Conservation (phyloP, 2,888 invertebrate genomes). For the Bugulina stolonifera region DNA sequence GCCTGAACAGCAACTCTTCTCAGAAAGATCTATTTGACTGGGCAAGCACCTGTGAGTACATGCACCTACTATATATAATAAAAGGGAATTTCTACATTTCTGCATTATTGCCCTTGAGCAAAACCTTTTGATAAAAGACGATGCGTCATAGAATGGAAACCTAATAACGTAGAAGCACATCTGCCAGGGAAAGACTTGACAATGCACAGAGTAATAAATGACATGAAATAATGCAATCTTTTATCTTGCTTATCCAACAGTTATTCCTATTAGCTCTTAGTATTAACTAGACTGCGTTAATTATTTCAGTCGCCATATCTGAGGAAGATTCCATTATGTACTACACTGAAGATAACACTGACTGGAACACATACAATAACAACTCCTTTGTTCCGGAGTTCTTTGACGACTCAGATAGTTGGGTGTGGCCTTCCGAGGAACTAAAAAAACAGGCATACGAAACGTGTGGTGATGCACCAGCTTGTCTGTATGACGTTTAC, state of each 20-base stretch:
- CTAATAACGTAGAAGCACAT: too few relatives aligned
- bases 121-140: too few relatives aligned
- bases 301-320: neutral
- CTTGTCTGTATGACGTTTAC: slow-evolving; percentile 16
- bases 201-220: too few relatives aligned
- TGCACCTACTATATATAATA: too few relatives aligned
- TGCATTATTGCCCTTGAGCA: too few relatives aligned
- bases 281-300: neutral
- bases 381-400: slow-evolving; percentile 21
- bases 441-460: neutral
- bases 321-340: slow-evolving; percentile 21
- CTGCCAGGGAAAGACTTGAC: too few relatives aligned
- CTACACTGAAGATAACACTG: slow-evolving; percentile 9
- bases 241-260: too few relatives aligned
- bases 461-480: neutral
- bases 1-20: neutral
- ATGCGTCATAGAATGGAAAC: too few relatives aligned
- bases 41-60: slow-evolving; percentile 20
- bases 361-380: slow-evolving; percentile 16
- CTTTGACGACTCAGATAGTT: slow-evolving; percentile 7
- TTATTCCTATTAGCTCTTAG: too few relatives aligned
- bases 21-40: slow-evolving; percentile 7
- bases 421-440: slow-evolving; percentile 9
- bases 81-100: too few relatives aligned
- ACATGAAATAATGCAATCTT: too few relatives aligned